A percentile compares a stretch with the other conserved stretches of the same genome.
phyloP scores from a whole-genome alignment of 1,140 invertebrate species.

The Andricus grossulariae region DNA sequence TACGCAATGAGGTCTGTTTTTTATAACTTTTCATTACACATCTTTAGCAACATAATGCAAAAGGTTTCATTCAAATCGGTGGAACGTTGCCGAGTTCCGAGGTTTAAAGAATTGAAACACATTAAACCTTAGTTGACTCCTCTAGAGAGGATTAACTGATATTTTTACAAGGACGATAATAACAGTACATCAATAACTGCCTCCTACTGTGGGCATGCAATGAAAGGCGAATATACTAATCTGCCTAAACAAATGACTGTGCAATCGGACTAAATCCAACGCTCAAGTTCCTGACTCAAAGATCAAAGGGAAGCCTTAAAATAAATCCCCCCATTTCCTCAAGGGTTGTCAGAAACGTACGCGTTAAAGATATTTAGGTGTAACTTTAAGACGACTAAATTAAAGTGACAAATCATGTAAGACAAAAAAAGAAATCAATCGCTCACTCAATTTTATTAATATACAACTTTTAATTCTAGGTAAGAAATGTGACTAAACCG shows the following conservation, averaged over 20 bases:
- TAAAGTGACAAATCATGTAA: neutral
- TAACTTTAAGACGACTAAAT: neutral
- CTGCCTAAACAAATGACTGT: conserved; percentile 23
- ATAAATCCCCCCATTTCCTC: conserved; percentile 16
- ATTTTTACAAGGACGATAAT: conserved; percentile 9
- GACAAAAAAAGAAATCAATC: too few species aligned
- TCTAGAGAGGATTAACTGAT: neutral
- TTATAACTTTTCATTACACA: too few species aligned
- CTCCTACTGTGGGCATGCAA: conserved; percentile 12
- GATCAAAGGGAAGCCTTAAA: conserved; percentile 28
- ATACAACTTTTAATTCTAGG: too few species aligned
- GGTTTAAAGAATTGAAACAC: too few species aligned
- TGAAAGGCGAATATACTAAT: conserved; percentile 12
- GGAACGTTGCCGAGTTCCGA: too few species aligned
- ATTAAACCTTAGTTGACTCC: too few species aligned
- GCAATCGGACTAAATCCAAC: conserved; percentile 4
- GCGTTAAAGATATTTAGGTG: neutral
- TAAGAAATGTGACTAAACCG: too few species aligned
- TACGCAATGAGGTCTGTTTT: too few species aligned
- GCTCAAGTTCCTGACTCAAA: neutral
- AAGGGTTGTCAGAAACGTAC: conserved; percentile 18
- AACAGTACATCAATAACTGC: conserved; percentile 1
- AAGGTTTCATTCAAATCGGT: too few species aligned
- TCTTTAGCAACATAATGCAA: too few species aligned
- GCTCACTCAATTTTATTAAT: too few species aligned